phyloP scores from a whole-genome alignment of 2,888 invertebrate species.

The Iphiclides podalirius region DNA sequence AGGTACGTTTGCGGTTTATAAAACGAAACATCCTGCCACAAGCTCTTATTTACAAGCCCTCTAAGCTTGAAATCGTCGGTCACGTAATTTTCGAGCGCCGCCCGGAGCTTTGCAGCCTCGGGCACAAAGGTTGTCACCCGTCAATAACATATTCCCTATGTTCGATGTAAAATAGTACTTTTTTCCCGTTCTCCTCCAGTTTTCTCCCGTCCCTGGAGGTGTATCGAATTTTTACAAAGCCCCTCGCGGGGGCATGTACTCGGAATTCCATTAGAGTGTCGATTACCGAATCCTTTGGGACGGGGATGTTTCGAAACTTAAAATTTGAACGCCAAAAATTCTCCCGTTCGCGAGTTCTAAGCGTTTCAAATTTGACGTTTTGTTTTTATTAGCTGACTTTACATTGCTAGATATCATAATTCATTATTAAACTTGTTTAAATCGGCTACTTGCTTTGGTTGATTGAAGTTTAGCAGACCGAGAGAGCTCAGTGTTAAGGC shows the following conservation, averaged over 20 bases:
- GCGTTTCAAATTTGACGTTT: not conserved
- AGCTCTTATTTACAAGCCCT: not conserved
- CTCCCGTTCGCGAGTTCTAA: not conserved
- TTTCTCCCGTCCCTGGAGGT: conserved; percentile 32
- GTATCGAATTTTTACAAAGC: conserved; percentile 50
- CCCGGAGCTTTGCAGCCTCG: not conserved
- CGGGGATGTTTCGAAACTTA: conserved; percentile 17
- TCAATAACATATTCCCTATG: conserved; percentile 35
- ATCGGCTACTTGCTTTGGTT: too few species aligned
- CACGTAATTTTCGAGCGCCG: too few species aligned
- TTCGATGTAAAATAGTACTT: conserved; percentile 42
- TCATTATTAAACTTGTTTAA: too few species aligned
- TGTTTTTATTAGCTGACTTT: too few species aligned
- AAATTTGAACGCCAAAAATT: not conserved
- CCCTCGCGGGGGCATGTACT: conserved; percentile 36
- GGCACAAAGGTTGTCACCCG: conserved; percentile 33
- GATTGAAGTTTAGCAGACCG: too few species aligned
- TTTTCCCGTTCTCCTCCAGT: conserved; percentile 31
- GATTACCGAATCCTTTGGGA: conserved; percentile 35
- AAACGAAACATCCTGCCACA: not conserved
- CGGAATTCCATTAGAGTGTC: conserved; percentile 49
- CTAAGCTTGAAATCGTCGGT: not conserved
- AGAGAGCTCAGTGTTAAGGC: too few species aligned
- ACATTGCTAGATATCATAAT: too few species aligned
- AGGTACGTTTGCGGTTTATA: not conserved